A percentile compares a stretch with the other conserved stretches of the same genome.
phyloP scores from a whole-genome alignment of 2,797 vertebrate genomes.

The Enteromius treurensis region DNA sequence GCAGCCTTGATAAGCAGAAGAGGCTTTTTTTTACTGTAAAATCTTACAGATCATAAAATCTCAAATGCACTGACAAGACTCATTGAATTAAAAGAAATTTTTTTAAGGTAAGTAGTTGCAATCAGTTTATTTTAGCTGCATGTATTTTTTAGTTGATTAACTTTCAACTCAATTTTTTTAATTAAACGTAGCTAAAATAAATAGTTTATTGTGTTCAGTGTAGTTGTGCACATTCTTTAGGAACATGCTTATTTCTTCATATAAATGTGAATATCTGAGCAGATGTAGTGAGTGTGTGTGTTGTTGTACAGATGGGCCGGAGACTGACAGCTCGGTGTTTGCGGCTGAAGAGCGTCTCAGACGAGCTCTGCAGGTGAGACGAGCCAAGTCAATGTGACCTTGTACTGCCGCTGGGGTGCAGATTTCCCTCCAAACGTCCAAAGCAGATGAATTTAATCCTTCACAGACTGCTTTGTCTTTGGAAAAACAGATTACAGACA shows the following conservation, averaged over 20 bases:
- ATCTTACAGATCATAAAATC: no score
- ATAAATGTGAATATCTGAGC: neutral
- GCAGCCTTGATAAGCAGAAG: no score
- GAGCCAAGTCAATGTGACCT: conserved; percentile 52
- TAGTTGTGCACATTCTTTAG: neutral
- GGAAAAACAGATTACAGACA: conserved; percentile 51
- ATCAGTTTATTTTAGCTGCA: no score
- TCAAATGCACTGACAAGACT: no score
- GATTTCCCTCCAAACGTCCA: conserved; percentile 37
- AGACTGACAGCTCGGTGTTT: conserved; percentile 44
- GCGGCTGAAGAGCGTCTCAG: conserved; percentile 51
- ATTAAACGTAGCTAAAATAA: no score
- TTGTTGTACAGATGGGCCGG: conserved; percentile 54
- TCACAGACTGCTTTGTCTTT: conserved; percentile 34
- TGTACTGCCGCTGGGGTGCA: conserved; percentile 32
- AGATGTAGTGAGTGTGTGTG: neutral
- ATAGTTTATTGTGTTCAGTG: no score
- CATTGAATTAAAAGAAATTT: no score
- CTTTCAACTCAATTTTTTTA: no score
- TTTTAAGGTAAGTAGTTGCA: no score
- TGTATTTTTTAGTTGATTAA: no score
- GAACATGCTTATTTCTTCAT: neutral
- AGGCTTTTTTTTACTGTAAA: no score
- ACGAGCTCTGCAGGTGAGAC: conserved; percentile 64
- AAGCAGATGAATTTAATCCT: conserved; percentile 50